A percentile compares a stretch with the other conserved stretches of the same genome.
Conservation (phyloP, 2,113 vertebrate species). For the Cephalophus harveyi region DNA sequence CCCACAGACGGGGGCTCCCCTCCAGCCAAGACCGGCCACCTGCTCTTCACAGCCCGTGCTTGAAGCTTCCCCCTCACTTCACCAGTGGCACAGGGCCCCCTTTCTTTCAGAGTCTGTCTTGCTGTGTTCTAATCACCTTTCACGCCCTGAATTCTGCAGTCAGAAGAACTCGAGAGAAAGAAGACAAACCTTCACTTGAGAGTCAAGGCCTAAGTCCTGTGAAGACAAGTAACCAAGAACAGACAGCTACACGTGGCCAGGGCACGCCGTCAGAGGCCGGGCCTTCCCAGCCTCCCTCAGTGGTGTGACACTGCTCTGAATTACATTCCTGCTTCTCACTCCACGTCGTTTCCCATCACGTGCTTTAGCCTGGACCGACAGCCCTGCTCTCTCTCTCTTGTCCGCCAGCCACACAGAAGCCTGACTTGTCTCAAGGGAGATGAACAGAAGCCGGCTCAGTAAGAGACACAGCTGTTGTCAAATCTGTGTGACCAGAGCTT, state of each 20-base stretch:
- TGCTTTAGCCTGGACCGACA: background rate
- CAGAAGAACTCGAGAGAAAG: background rate
- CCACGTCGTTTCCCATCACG: background rate
- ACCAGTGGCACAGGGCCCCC: background rate
- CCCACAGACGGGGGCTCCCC: fast-evolving
- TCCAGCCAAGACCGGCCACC: background rate
- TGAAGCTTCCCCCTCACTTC: background rate
- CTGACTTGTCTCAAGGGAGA: background rate
- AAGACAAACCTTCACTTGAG: background rate
- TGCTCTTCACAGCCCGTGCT: background rate
- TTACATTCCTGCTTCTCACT: background rate
- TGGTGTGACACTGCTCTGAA: background rate
- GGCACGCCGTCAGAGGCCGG: background rate
- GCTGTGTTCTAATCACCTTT: background rate
- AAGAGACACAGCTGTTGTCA: background rate
- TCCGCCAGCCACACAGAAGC: background rate
- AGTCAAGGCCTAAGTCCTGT: background rate
- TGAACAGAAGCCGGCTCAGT: background rate
- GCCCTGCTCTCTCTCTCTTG: background rate
- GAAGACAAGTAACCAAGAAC: background rate
- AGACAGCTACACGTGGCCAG: background rate
- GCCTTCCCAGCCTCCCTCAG: background rate
- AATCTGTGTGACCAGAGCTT: background rate
- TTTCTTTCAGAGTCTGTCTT: background rate
- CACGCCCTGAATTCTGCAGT: background rate